Evolutionary conservation across 2,888 invertebrate genomes (phyloP).

Genomic region (Tinea semifulvella): DNA sequence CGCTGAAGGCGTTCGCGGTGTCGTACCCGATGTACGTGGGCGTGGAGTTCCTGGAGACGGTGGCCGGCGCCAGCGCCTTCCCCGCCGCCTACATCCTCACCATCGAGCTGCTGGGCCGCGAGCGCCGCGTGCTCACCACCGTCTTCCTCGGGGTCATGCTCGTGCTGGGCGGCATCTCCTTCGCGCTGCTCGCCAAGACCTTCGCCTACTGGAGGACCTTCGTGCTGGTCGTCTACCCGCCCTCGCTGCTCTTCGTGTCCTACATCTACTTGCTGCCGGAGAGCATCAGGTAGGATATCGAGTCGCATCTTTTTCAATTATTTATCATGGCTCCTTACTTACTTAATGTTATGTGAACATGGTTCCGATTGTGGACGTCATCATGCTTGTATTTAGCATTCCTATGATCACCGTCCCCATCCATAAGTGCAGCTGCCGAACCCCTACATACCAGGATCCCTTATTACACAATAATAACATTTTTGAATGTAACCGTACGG

Average conservation of each 20-base stretch:
- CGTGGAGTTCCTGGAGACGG: constrained; percentile 67
- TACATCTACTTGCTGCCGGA: constrained; percentile 79
- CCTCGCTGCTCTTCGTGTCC: constrained; percentile 71
- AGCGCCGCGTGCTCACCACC: constrained; percentile 49
- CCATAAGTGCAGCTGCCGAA: no score
- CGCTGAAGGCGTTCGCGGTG: constrained; percentile 65
- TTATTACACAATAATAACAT: no score
- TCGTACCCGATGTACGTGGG: constrained; percentile 66
- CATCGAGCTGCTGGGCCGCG: constrained; percentile 51
- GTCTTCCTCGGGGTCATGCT: constrained; percentile 56
- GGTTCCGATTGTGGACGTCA: no score
- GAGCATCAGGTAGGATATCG: constrained; percentile 54
- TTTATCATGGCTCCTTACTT: no score
- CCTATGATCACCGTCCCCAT: no score
- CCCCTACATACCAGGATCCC: no score
- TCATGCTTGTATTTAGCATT: no score
- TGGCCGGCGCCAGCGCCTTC: constrained; percentile 66
- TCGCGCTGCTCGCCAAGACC: constrained; percentile 75
- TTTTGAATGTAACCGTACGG: no score
- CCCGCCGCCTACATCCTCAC: constrained; percentile 65
- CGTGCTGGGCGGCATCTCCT: constrained; percentile 74
- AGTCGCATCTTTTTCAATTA: no score
- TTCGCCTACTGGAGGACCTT: constrained; percentile 76
- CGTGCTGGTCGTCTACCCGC: constrained; percentile 74
- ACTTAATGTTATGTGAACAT: no score